Evolutionary conservation across 2,113 vertebrate genomes (phyloP), one percentile per base, ranked within the genome.

Genomic region (Lichenostomus cassidix): DNA sequence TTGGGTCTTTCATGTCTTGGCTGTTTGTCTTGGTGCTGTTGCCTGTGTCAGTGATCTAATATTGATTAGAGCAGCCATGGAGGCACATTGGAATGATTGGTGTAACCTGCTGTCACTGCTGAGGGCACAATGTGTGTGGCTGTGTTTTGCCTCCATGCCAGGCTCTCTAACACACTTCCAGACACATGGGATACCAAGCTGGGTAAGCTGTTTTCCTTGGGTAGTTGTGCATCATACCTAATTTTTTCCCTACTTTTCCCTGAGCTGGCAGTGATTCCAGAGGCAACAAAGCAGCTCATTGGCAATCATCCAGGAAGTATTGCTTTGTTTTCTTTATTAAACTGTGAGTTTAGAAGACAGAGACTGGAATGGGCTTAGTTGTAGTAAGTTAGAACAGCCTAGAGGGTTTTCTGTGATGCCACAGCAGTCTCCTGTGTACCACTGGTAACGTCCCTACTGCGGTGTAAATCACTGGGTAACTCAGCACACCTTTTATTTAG

Each of bases 401-500:
- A 39, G 67, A 91, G 94, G 89, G 77, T 58, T 96, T 96, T 94
- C 46, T 77, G 69, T 83, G 67, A 65, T 92, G 9, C 49, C 47
- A 59, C 73, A 74, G 62, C 56, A 67, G 27, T 84, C 91, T 96
- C 94, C 70, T 73, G 73, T 49, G 95, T 93, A 78, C 52, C 44
- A 29, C 7, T 89, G 68, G 93, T 56, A 75, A 62, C 4, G 11
- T 94, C 93, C 80, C 83, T 53, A 19, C 79, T 93, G 86, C 73
- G 78, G 73, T 70, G 85, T 80, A 96, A 94, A 88, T 93, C 85
- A 20, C 88, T 60, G 90, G 88, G 76, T 95, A 88, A 95, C 91
- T 89, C 78, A 85, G 85, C 41, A 65, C 89, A 95, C 94, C 94
- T 96, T 96, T 94, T 94, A 94, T 97, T 97, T 95, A 96, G 95